Evolutionary conservation across 1,140 invertebrate genomes (phyloP).

Genomic region (Rhopalosiphum maidis): DNA sequence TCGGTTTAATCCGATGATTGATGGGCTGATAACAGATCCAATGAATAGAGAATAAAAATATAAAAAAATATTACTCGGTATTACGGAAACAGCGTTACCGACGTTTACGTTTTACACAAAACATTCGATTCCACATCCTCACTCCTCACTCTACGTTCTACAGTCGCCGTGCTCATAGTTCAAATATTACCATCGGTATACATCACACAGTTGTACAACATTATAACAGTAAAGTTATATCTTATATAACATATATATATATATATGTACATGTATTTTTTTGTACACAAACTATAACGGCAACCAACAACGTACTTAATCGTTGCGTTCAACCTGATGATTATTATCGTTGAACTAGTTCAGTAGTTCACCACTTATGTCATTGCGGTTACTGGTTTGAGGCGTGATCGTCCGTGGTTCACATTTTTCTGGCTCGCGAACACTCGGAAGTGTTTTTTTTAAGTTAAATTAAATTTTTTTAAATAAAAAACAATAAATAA

Average conservation of each 20-base stretch:
- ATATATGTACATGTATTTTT: not conserved
- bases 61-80: too few species aligned
- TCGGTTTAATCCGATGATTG: too few species aligned
- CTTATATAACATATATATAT: not conserved
- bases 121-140: too few species aligned
- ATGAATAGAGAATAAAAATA: too few species aligned
- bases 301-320: not conserved
- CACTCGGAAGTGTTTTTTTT: not conserved
- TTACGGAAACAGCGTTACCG: too few species aligned
- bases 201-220: not conserved
- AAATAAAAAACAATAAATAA: not conserved
- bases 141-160: too few species aligned
- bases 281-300: not conserved
- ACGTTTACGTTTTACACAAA: too few species aligned
- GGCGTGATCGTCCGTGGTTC: not conserved
- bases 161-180: too few species aligned
- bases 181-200: not conserved
- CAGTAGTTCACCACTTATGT: not conserved
- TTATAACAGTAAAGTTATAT: too few species aligned
- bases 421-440: not conserved
- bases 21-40: too few species aligned
- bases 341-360: not conserved
- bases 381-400: not conserved
- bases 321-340: not conserved
- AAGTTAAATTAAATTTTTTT: not conserved